A percentile compares a stretch with the other conserved stretches of the same genome.
phyloP scores from a whole-genome alignment of 1,140 invertebrate species.

The Drosophila arawakana region DNA sequence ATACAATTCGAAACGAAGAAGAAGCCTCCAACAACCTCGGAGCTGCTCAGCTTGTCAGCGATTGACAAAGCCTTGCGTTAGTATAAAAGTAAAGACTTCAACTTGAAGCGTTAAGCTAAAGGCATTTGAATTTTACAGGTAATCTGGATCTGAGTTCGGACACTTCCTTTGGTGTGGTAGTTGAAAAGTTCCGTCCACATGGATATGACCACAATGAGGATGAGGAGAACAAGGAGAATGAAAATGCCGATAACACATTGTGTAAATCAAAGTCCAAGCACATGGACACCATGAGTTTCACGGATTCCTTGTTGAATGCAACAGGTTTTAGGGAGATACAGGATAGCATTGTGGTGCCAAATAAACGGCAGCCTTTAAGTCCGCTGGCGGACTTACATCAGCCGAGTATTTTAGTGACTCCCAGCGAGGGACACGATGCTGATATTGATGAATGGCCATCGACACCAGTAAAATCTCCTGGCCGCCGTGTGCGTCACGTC shows the following conservation, averaged over 20 bases:
- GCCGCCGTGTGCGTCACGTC: constrained; percentile 47
- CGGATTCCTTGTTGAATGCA: constrained; percentile 69
- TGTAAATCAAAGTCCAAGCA: constrained; percentile 47
- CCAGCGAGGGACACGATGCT: constrained; percentile 45
- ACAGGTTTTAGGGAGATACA: constrained; percentile 69
- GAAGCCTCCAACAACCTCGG: constrained; percentile 56
- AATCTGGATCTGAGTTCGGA: constrained; percentile 66
- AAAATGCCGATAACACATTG: constrained; percentile 53
- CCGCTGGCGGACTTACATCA: constrained; percentile 57
- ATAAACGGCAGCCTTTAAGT: constrained; percentile 65
- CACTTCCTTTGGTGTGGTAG: constrained; percentile 58
- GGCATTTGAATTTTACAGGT: constrained; percentile 17
- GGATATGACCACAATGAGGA: constrained; percentile 18
- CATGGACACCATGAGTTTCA: constrained; percentile 77
- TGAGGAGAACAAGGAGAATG: constrained; percentile 58
- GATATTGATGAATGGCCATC: constrained; percentile 74
- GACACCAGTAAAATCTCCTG: constrained; percentile 61
- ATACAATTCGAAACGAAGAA: constrained; percentile 38
- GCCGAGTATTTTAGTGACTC: constrained; percentile 51
- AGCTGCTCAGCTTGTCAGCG: constrained; percentile 72
- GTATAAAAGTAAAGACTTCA: constrained; percentile 1
- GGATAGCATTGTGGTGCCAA: constrained; percentile 39
- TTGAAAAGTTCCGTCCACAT: constrained; percentile 48
- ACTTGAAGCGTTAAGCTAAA: background rate
- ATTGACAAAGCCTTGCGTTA: constrained; percentile 71